Conservation (phyloP, 2,797 vertebrate genomes). For the Pelochelys cantorii region DNA sequence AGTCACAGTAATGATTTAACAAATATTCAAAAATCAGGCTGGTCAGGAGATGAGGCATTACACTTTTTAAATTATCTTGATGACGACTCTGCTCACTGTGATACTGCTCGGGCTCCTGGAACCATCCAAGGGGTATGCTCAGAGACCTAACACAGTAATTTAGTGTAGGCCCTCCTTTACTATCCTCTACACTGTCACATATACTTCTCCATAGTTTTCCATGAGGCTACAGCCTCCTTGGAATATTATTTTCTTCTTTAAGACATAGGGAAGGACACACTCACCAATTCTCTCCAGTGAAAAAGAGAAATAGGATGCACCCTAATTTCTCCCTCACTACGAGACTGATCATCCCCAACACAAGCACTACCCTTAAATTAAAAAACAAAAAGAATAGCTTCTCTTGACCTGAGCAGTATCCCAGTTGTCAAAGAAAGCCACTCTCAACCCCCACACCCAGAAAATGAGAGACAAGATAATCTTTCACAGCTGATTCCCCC, state of each 20-base stretch:
- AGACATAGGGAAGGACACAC: neutral
- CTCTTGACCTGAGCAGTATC: neutral
- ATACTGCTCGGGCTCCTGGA: neutral
- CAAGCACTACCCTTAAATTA: neutral
- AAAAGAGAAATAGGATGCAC: neutral
- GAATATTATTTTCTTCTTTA: neutral
- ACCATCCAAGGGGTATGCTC: fast-evolving
- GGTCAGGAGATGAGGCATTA: neutral
- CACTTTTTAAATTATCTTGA: neutral
- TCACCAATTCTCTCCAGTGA: neutral
- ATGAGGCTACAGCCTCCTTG: neutral
- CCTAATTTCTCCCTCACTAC: fast-evolving
- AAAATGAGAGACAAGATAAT: neutral
- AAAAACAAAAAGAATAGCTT: neutral
- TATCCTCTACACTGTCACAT: fast-evolving
- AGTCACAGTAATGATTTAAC: neutral
- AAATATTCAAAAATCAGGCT: neutral
- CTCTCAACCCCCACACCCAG: neutral
- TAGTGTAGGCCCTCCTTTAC: neutral
- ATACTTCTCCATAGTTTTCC: neutral
- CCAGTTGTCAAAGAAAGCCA: neutral
- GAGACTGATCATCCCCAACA: neutral
- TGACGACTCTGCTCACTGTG: neutral
- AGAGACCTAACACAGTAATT: fast-evolving
- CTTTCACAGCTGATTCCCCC: neutral